Evolutionary conservation across 2,888 invertebrate species (phyloP).

Genomic region (Bimastos eiseni): DNA sequence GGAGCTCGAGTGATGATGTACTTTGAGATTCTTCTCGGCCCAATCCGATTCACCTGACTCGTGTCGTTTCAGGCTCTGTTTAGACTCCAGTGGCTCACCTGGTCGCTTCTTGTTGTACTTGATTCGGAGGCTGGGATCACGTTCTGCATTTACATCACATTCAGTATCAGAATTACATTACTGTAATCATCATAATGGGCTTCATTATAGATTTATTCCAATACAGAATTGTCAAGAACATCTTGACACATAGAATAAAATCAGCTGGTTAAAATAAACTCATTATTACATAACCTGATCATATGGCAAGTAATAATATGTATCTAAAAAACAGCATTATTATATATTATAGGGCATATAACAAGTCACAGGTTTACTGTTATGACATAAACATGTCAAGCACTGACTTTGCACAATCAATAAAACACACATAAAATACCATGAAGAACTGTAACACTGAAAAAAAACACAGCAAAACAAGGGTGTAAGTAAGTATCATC

Average conservation of each 20-base stretch:
- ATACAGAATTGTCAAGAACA: no score
- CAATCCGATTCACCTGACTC: slow-evolving; percentile 31
- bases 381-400: neutral
- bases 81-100: slow-evolving; percentile 37
- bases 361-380: neutral
- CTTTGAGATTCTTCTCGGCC: slow-evolving; percentile 24
- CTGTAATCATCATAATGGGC: neutral
- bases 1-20: neutral
- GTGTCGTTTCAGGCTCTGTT: slow-evolving; percentile 28
- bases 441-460: no score
- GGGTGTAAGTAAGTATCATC: neutral
- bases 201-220: no score
- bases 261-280: neutral
- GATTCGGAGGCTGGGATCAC: slow-evolving; percentile 54
- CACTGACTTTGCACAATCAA: neutral
- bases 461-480: no score
- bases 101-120: slow-evolving; percentile 56
- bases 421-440: neutral
- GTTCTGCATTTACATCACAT: slow-evolving; percentile 46
- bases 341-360: no score
- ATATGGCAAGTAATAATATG: neutral
- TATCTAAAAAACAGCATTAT: neutral
- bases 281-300: neutral
- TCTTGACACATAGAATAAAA: neutral
- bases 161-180: neutral